These are phyloP conservation scores for Leistus spinibarbis DNA, from an alignment of 2,888 invertebrate species.

Conservation along the genomic window DNA sequence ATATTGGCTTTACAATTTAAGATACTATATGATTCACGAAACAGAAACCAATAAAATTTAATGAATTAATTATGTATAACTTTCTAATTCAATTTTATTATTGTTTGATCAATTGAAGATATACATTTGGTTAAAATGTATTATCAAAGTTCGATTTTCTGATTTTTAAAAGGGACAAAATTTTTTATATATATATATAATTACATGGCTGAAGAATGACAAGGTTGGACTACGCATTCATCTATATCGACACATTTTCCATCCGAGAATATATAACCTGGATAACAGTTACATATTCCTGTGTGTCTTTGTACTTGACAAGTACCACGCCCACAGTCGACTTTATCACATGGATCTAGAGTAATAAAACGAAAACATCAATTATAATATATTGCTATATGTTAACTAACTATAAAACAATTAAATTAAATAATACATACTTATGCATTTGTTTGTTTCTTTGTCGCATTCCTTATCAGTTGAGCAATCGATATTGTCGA, in stretches of 20 bases:
- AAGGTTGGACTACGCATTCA: conserved; percentile 79
- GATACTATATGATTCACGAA: too few species aligned
- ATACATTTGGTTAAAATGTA: too few species aligned
- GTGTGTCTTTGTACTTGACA: conserved; percentile 77
- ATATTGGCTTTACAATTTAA: too few species aligned
- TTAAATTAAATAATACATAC: conserved; percentile 58
- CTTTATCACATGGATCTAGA: conserved; percentile 79
- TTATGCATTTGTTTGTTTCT: conserved; percentile 77
- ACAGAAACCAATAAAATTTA: too few species aligned
- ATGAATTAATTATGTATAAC: too few species aligned
- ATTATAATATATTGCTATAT: conserved; percentile 23
- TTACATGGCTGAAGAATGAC: conserved; percentile 74
- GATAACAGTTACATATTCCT: conserved; percentile 74
- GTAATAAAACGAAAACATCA: conserved; percentile 42
- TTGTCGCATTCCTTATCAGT: conserved; percentile 76
- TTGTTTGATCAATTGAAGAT: too few species aligned
- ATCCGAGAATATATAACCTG: conserved; percentile 72
- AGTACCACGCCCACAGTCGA: conserved; percentile 79
- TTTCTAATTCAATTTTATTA: background rate
- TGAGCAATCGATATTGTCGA: conserved; percentile 76
- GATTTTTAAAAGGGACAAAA: background rate
- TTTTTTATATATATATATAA: conserved; percentile 41
- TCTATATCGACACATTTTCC: conserved; percentile 79
- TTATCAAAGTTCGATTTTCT: too few species aligned
- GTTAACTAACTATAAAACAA: conserved; percentile 6